Base-by-base conservation (phyloP, 2,888 invertebrate genomes). In the Trichopoda pennipes region DNA sequence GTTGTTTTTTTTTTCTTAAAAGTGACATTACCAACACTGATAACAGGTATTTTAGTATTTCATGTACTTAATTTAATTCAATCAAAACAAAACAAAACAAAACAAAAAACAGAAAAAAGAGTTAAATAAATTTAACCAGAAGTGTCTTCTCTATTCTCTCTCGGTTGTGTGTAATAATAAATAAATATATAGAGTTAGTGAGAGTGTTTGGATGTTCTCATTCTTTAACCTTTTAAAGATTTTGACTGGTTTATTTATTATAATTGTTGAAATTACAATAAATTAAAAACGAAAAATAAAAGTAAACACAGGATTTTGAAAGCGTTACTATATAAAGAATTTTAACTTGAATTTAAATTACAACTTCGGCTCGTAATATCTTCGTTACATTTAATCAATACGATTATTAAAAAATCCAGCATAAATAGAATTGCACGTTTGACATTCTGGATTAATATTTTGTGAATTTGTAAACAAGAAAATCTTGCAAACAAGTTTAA, bases 41-140 rank as follows among this genome's bases (percentile, higher is more conserved):
- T 21, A 75, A 68, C 66, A 68, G 75, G 75, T 75, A 66, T 75
- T 75, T 66, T 66, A 49, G 19, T 32, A 21, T 44, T 72, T 44
- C 16, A 32, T 16, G 28, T 44, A 53, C 53, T 44, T 32, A 21
- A 63, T 42, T 61, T 61, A 42, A 53, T 56, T 58, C 16, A 38
- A 38, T 28, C 49, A 74, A 66, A 19, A 47, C 53, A 9, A 38
- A 35, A 35, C 56, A 58, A 28, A 28, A 28, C 28, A 28, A 28
- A 28, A n/a, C n/a, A n/a, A n/a, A 28, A 28, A 28, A 28, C 28
- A 28, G 28, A 58, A 10, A 51, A 23, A 51, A 38, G 17, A 16
- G 3, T 66, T 51, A 21, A 51, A 35, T 17, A 16, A 49, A 17
- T 64, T 55, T 23, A 47, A n/a, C 51, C 61, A 49, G 58, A 64